Percentiles rank a stretch among this genome's conserved stretches.
phyloP scores from a whole-genome alignment of 2,797 vertebrate genomes.

The Myotis vivesi region DNA sequence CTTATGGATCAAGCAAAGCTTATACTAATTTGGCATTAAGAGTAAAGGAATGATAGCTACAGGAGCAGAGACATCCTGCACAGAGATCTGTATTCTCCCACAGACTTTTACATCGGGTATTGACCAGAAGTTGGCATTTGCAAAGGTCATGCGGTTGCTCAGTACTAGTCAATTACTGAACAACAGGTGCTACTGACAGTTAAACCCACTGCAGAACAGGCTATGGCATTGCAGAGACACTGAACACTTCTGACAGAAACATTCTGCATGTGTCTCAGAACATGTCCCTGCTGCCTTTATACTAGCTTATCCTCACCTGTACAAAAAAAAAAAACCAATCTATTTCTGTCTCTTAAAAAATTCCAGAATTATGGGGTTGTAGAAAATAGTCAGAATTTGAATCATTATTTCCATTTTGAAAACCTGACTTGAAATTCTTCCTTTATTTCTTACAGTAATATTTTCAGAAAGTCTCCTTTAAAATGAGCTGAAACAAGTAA shows the following conservation, averaged over 20 bases:
- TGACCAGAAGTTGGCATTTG: slow-evolving; percentile 81
- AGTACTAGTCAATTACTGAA: slow-evolving; percentile 79
- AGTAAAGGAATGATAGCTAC: slow-evolving; percentile 64
- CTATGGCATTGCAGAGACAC: slow-evolving; percentile 54
- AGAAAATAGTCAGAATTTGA: background rate
- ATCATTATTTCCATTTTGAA: background rate
- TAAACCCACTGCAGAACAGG: slow-evolving; percentile 77
- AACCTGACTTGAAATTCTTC: background rate
- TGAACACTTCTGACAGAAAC: slow-evolving; percentile 55
- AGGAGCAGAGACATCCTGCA: slow-evolving; percentile 56
- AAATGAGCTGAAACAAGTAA: background rate
- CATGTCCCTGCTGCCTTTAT: background rate
- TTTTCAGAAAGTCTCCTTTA: background rate
- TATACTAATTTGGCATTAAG: slow-evolving; percentile 72
- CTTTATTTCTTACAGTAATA: background rate
- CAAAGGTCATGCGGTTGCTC: slow-evolving; percentile 82
- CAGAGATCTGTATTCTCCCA: slow-evolving; percentile 60
- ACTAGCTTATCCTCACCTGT: background rate
- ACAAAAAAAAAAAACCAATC: background rate
- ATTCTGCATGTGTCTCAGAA: background rate
- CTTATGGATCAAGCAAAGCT: slow-evolving; percentile 37
- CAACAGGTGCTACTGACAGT: slow-evolving; percentile 78
- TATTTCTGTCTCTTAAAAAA: background rate
- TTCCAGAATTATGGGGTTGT: background rate
- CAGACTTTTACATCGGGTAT: slow-evolving; percentile 71